Evolutionary conservation across 2,113 vertebrate genomes (phyloP).

Genomic region (Puffinus mauretanicus): DNA sequence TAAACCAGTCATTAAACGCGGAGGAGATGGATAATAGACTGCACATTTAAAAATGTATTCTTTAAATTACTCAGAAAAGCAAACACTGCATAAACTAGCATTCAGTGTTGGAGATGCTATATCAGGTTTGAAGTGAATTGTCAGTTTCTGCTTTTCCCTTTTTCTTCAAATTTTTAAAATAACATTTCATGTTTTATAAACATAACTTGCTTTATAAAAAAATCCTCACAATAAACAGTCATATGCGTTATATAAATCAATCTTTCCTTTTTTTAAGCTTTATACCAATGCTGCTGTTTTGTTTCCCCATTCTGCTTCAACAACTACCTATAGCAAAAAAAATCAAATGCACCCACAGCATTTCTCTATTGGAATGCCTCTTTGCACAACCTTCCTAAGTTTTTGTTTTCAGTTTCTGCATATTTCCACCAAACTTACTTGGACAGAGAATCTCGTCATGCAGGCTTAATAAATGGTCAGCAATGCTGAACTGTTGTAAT

Average conservation of each 20-base stretch:
- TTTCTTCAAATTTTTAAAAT: background rate
- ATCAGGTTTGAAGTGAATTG: background rate
- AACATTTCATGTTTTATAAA: background rate
- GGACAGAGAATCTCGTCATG: background rate
- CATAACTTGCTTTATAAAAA: background rate
- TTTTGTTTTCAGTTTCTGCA: rapidly evolving
- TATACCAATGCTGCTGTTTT: background rate
- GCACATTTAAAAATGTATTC: background rate
- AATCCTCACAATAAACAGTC: background rate
- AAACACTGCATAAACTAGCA: background rate
- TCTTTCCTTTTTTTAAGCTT: background rate
- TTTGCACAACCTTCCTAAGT: rapidly evolving
- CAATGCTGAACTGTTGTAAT: rapidly evolving
- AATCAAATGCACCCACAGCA: background rate
- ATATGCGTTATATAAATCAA: rapidly evolving
- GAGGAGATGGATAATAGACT: background rate
- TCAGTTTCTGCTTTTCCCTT: background rate
- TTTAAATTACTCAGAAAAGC: background rate
- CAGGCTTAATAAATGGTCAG: background rate
- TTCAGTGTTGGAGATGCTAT: rapidly evolving
- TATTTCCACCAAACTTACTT: background rate
- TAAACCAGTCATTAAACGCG: background rate
- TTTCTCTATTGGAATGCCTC: background rate
- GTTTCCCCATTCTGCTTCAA: background rate
- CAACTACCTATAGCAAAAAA: background rate